Base-by-base conservation (phyloP, 2,113 vertebrate species). In the Microtus pennsylvanicus region DNA sequence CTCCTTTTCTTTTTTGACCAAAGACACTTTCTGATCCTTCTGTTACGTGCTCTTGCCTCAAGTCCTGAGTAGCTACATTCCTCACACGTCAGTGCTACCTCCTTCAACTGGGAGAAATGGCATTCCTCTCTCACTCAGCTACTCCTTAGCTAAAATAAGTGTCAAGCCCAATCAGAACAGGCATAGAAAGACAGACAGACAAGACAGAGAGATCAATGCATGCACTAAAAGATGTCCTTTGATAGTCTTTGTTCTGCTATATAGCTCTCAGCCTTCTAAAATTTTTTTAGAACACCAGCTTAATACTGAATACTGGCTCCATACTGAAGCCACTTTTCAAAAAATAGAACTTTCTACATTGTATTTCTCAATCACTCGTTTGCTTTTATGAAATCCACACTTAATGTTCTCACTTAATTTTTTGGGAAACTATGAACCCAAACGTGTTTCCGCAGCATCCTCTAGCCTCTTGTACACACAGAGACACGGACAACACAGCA, bases 221-320 rank as follows among this genome's bases (percentile, higher is more conserved):
- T 63, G 69, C 3, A 92, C 2, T 69, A 77, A 89, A 24, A 76
- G n/a, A 61, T 3, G n/a, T 63, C 69, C 13, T n/a, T 92, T n/a
- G 83, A 61, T 33, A 93, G 35, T 24, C 58, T 75, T 61, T 76
- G 74, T 50, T 97, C 94, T 52, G 14, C 1, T 58, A 7, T 85
- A 82, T 1, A 82, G 38, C 30, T 77, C 22, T 85, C 33, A 78
- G 72, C 74, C 90, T 93, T 63, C 26, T 95, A 63, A 90, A 47
- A 63, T 21, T 92, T 94, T 67, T 77, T 70, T 52, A 88, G 21
- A 74, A 74, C 5, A 96, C 12, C 5, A n/a, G 86, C 28, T 82
- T 89, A 63, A 90, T 42, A 58, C 58, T 45, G 58, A 95, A 96
- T 58, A 58, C 55, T 58, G 55, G 55, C 94, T 94, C 75, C 30